A percentile compares a stretch with the other conserved stretches of the same genome.
Conservation (phyloP, 2,888 invertebrate species). For the Arrhopalites spinosus region DNA sequence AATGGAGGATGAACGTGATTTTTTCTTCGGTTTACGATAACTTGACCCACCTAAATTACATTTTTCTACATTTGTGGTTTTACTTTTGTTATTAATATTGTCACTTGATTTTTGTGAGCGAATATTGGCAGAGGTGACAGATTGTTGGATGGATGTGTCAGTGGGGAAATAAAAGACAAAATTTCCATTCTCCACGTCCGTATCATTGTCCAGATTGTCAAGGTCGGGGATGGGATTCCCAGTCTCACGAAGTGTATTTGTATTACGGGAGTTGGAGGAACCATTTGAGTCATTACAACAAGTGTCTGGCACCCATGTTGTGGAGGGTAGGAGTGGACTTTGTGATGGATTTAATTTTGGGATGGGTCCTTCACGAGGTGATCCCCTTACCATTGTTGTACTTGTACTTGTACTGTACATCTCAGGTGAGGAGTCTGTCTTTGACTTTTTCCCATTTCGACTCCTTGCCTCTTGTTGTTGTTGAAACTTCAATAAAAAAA, state of each 20-base stretch:
- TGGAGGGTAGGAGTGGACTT: slow-evolving; percentile 19
- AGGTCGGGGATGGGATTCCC: slow-evolving; percentile 43
- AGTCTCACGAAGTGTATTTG: slow-evolving; percentile 48
- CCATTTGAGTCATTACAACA: slow-evolving; percentile 55
- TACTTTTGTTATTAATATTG: slow-evolving; percentile 5
- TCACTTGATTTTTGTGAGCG: slow-evolving; percentile 39
- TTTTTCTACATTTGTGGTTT: not conserved
- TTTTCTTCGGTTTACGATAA: slow-evolving; percentile 37
- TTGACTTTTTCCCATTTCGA: slow-evolving; percentile 22
- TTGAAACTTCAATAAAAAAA: no score
- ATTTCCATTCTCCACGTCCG: slow-evolving; percentile 41
- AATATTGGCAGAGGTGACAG: slow-evolving; percentile 30
- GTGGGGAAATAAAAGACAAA: slow-evolving; percentile 46
- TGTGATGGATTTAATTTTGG: slow-evolving; percentile 28
- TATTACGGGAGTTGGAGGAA: slow-evolving; percentile 56
- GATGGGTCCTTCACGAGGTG: slow-evolving; percentile 11
- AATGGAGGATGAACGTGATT: slow-evolving; percentile 31
- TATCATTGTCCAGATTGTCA: slow-evolving; percentile 38
- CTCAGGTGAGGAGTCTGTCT: slow-evolving; percentile 25
- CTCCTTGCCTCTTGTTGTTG: no score
- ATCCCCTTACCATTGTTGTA: not conserved
- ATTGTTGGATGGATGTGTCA: slow-evolving; percentile 30
- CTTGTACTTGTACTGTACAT: not conserved
- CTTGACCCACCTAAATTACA: not conserved
- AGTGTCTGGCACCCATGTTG: slow-evolving; percentile 51